phyloP scores from a whole-genome alignment of 2,113 vertebrate species.

The Prunella himalayana region DNA sequence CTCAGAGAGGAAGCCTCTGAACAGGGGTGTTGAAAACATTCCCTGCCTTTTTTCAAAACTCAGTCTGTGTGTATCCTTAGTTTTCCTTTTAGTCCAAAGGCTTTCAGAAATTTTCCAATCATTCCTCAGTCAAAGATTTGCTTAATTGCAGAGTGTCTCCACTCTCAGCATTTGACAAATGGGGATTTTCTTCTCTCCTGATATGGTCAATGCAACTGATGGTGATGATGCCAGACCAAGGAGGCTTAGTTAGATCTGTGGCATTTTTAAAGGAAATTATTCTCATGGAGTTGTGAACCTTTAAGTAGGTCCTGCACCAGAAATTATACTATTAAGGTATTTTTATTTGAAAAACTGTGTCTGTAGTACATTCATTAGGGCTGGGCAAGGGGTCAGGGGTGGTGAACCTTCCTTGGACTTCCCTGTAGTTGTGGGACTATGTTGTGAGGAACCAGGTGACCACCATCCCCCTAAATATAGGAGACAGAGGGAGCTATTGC shows the following conservation, averaged over 20 bases:
- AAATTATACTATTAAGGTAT: background rate
- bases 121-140: background rate
- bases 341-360: background rate
- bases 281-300: background rate
- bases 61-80: background rate
- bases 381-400: background rate
- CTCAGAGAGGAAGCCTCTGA: background rate
- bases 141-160: background rate
- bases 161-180: background rate
- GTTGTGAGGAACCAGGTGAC: background rate
- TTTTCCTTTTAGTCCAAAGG: background rate
- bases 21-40: background rate
- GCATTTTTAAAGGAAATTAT: background rate
- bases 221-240: background rate
- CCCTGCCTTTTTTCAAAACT: background rate
- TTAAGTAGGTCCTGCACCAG: background rate
- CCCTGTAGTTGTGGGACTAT: background rate
- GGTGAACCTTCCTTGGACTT: background rate
- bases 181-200: background rate
- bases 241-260: background rate
- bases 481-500: background rate
- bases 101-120: background rate
- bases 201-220: rapidly evolving
- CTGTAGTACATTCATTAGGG: background rate
- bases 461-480: rapidly evolving